Conservation (phyloP, 2,797 vertebrate species). For the Carduelis carduelis region DNA sequence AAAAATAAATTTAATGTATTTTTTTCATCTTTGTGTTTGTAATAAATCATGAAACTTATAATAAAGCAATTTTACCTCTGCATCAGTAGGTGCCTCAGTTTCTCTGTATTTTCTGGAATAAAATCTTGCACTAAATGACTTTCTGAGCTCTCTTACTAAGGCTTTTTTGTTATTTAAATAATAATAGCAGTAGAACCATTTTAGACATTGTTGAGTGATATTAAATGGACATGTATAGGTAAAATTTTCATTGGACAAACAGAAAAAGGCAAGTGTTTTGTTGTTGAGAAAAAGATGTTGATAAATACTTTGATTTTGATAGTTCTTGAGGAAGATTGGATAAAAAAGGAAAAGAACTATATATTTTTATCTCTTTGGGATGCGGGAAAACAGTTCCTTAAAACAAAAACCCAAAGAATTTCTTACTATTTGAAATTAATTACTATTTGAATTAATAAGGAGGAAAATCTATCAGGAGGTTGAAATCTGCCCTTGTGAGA, state of each 20-base stretch:
- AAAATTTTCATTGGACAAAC: not conserved
- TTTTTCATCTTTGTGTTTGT: not conserved
- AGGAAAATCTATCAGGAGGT: not conserved
- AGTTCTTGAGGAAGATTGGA: not conserved
- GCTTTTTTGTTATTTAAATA: not conserved
- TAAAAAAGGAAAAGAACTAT: not conserved
- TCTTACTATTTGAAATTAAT: not conserved
- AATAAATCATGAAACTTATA: not conserved
- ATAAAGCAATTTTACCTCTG: not conserved
- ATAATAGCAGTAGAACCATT: not conserved
- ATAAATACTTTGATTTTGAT: not conserved
- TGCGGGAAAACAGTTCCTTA: not conserved
- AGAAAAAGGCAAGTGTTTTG: not conserved
- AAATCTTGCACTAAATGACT: not conserved
- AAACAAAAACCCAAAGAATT: accelerated
- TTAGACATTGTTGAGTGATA: not conserved
- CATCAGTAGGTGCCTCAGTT: not conserved
- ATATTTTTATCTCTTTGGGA: not conserved
- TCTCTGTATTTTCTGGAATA: not conserved
- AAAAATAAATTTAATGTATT: not conserved
- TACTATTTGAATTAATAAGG: not conserved
- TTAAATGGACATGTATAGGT: not conserved
- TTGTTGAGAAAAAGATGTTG: not conserved
- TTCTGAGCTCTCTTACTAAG: not conserved
- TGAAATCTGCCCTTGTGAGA: not conserved